Conservation (phyloP, 1,140 invertebrate species). For the Heterodera carotae region DNA sequence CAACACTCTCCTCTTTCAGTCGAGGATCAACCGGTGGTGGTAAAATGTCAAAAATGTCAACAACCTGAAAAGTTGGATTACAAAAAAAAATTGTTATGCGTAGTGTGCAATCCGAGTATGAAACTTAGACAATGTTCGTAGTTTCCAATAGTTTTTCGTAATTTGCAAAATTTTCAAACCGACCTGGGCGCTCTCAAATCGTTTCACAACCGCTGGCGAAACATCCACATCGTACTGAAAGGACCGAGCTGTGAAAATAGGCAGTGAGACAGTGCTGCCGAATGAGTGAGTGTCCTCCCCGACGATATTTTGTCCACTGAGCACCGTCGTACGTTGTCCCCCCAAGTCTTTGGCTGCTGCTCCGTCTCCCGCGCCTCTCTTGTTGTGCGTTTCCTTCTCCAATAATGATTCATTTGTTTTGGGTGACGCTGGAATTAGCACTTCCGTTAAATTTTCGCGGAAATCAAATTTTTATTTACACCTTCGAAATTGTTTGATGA, state of each 20-base stretch:
- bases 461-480: not conserved
- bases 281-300: not conserved
- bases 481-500: not conserved
- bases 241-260: slow-evolving; percentile 14
- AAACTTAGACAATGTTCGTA: no score
- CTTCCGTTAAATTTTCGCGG: not conserved
- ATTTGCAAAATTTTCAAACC: not conserved
- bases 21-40: not conserved
- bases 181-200: slow-evolving; percentile 21
- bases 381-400: no score
- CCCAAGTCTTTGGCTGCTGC: no score
- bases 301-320: no score
- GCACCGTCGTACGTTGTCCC: not conserved
- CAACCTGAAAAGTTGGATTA: slow-evolving; percentile 2
- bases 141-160: no score
- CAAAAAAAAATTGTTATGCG: not conserved
- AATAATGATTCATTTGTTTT: not conserved
- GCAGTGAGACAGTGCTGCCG: not conserved
- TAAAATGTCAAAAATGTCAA: slow-evolving; percentile 21
- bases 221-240: slow-evolving; percentile 20
- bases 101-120: not conserved
- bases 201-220: slow-evolving; percentile 17
- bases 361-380: no score
- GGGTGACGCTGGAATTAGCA: not conserved
- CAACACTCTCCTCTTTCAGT: not conserved